Percentiles rank a stretch among this genome's conserved stretches.
Conservation (phyloP, 2,797 vertebrate genomes). For the Poeciliopsis infans region DNA sequence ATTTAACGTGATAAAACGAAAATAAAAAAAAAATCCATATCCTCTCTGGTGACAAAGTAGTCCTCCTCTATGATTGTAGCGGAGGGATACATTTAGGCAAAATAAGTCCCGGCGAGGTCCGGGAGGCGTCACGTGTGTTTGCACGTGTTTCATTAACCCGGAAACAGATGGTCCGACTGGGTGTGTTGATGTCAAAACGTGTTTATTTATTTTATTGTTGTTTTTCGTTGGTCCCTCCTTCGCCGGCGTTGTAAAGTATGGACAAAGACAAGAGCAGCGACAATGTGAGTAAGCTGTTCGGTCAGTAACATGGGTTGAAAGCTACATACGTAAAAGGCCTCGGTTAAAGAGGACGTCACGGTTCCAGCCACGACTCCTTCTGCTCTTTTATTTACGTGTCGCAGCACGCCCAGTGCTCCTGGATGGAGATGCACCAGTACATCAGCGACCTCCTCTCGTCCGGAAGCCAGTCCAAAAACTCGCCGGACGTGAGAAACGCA, state of each 20-base stretch:
- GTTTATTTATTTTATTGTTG: not conserved
- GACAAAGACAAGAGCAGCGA: constrained; percentile 81
- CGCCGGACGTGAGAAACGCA: constrained; percentile 68
- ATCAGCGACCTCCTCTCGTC: constrained; percentile 81
- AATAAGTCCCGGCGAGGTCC: not conserved
- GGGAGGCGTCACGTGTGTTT: not conserved
- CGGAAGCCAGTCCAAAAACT: constrained; percentile 69
- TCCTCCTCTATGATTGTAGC: not conserved
- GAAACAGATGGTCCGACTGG: constrained; percentile 57
- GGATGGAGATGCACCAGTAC: constrained; percentile 85
- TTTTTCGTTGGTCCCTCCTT: not conserved
- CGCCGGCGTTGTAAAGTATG: constrained; percentile 56
- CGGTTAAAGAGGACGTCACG: not conserved
- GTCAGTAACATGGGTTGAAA: not conserved
- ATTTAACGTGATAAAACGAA: not conserved
- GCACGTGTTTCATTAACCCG: constrained; percentile 69
- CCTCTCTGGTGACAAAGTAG: not conserved
- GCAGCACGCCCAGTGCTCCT: constrained; percentile 77
- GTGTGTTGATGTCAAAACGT: not conserved
- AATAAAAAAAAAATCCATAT: not conserved
- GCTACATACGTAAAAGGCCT: not conserved
- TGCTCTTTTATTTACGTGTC: not conserved
- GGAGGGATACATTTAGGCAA: not conserved
- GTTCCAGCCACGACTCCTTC: not conserved
- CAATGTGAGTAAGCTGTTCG: constrained; percentile 66